phyloP scores from a whole-genome alignment of 2,113 vertebrate species.

The Coreoperca whiteheadi region DNA sequence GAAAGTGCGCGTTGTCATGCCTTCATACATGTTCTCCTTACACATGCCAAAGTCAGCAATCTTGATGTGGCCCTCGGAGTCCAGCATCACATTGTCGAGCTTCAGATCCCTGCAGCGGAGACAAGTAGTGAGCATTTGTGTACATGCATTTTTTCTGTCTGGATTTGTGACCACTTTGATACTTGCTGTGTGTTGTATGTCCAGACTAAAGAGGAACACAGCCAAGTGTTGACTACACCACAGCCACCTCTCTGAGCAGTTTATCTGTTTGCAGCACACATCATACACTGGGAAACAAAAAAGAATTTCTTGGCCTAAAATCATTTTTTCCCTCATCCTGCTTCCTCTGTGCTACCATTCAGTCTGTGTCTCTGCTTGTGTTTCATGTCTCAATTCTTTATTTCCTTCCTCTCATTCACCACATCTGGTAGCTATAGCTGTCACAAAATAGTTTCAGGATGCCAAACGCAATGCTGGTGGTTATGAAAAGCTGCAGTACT shows the following conservation, averaged over 20 bases:
- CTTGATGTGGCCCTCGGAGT: slow-evolving; percentile 98
- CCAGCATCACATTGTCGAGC: slow-evolving; percentile 98
- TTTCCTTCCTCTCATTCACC: slow-evolving; percentile 8
- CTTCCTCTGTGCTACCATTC: slow-evolving; percentile 20
- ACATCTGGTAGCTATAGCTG: slow-evolving; percentile 16
- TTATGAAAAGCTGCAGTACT: slow-evolving; percentile 27
- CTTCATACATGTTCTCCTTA: slow-evolving; percentile 95
- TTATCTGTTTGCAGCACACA: slow-evolving; percentile 22
- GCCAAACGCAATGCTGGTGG: slow-evolving; percentile 10
- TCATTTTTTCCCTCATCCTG: slow-evolving; percentile 14
- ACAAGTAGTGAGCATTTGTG: slow-evolving; percentile 20
- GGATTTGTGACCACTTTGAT: slow-evolving; percentile 1
- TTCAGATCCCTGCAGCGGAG: slow-evolving; percentile 92
- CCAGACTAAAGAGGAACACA: not conserved
- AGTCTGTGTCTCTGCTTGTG: slow-evolving; percentile 3
- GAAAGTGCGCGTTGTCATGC: slow-evolving; percentile 95
- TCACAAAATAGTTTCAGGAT: slow-evolving; percentile 18
- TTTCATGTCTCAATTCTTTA: slow-evolving; percentile 28
- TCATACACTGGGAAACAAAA: not conserved
- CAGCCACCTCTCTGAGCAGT: not conserved
- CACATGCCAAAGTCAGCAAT: slow-evolving; percentile 99
- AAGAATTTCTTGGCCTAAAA: not conserved
- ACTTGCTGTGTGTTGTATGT: not conserved
- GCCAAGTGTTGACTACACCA: not conserved
- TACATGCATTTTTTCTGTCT: not conserved